Evolutionary conservation across 2,888 invertebrate species (phyloP).

Genomic region (Capitulum mitella): DNA sequence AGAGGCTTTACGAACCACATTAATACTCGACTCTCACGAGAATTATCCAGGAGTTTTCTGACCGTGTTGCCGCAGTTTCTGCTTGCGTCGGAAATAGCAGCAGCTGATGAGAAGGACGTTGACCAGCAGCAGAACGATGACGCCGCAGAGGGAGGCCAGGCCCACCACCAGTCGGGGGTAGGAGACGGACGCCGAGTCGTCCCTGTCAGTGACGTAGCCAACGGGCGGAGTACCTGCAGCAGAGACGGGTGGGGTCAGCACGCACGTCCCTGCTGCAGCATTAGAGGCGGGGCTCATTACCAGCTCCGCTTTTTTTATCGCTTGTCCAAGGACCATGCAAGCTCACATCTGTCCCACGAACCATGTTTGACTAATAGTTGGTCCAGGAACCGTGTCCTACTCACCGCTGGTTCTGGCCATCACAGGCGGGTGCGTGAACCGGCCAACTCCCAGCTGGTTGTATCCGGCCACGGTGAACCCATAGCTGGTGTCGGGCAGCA

Average conservation of each 20-base stretch:
- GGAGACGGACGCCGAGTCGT: neutral
- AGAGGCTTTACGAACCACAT: neutral
- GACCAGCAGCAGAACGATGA: constrained; percentile 43
- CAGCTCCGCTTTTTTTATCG: no score
- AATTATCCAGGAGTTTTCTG: neutral
- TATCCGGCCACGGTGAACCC: constrained; percentile 44
- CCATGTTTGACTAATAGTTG: no score
- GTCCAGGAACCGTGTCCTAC: no score
- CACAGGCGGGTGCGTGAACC: constrained; percentile 33
- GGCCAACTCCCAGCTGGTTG: constrained; percentile 44
- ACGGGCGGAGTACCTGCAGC: neutral
- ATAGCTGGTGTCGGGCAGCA: constrained; percentile 41
- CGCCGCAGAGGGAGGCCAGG: constrained; percentile 58
- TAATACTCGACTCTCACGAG: neutral
- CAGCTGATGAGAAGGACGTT: constrained; percentile 47
- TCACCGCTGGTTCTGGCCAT: neutral
- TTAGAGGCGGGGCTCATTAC: no score
- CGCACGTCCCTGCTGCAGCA: no score
- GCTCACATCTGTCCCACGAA: no score
- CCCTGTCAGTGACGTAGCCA: constrained; percentile 7
- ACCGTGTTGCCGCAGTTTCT: neutral
- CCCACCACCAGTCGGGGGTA: constrained; percentile 57
- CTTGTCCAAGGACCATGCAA: no score
- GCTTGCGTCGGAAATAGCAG: constrained; percentile 42
- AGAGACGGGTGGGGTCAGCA: no score